phyloP scores from a whole-genome alignment of 2,113 vertebrate species.

The Micronycteris hirsuta region DNA sequence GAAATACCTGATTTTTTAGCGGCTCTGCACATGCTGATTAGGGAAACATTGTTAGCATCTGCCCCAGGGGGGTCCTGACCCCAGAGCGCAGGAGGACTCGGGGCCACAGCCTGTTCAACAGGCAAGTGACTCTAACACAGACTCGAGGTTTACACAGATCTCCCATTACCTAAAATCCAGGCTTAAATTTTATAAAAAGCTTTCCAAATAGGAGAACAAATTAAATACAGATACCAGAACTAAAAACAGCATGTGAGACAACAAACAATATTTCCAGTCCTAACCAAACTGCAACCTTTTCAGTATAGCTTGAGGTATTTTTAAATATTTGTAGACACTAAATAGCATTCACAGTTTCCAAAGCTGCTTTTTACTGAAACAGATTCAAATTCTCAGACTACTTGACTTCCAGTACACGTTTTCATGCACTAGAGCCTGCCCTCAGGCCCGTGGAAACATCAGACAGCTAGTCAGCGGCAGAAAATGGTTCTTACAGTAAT shows the following conservation, averaged over 20 bases:
- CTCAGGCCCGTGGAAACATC: constrained; percentile 47
- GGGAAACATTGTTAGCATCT: neutral
- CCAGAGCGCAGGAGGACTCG: neutral
- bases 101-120: constrained; percentile 11
- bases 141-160: neutral
- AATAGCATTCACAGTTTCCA: constrained; percentile 60
- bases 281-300: constrained; percentile 25
- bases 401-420: constrained; percentile 30
- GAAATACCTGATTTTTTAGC: neutral
- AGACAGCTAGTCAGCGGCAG: constrained; percentile 53
- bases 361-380: constrained; percentile 48
- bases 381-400: neutral
- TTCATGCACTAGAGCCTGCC: constrained; percentile 19
- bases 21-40: neutral
- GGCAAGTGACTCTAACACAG: neutral
- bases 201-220: constrained; percentile 62
- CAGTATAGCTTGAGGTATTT: constrained; percentile 60
- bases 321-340: constrained; percentile 50
- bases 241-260: neutral
- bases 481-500: constrained; percentile 61
- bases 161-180: neutral
- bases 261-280: constrained; percentile 55
- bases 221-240: constrained; percentile 34
- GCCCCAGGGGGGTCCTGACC: neutral
- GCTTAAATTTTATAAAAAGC: constrained; percentile 33